Conservation (phyloP, 2,888 invertebrate genomes). For the Papilio elwesi region DNA sequence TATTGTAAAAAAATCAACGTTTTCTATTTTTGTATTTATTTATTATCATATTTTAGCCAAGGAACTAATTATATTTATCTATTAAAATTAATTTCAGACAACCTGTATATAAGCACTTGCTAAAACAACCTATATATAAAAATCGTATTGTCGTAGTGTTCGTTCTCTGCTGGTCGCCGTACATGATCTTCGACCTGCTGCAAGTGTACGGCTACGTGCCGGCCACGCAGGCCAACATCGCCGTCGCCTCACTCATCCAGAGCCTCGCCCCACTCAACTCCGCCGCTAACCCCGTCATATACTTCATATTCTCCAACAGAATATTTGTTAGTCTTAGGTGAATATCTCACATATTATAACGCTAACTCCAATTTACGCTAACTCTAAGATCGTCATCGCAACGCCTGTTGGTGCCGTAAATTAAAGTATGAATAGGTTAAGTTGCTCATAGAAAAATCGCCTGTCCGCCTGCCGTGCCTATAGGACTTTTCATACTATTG, state of each 20-base stretch:
- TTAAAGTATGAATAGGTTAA: too few species aligned
- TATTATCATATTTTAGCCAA: too few species aligned
- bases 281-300: constrained; percentile 97
- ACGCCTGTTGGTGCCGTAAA: too few species aligned
- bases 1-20: too few species aligned
- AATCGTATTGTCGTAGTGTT: constrained; percentile 86
- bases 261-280: constrained; percentile 96
- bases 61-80: neutral
- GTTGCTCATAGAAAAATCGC: too few species aligned
- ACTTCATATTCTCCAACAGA: constrained; percentile 95
- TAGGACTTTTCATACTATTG: too few species aligned
- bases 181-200: constrained; percentile 95
- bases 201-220: constrained; percentile 94
- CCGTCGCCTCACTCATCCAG: constrained; percentile 95
- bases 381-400: too few species aligned
- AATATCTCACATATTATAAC: constrained; percentile 48
- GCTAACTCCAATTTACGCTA: too few species aligned
- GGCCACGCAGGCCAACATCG: constrained; percentile 90
- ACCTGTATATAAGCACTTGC: neutral
- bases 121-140: neutral
- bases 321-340: constrained; percentile 94
- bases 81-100: neutral
- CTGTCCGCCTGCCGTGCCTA: too few species aligned
- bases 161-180: constrained; percentile 97
- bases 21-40: too few species aligned